Base-by-base conservation (phyloP, 1,140 invertebrate genomes). In the Armadillidium nasatum region DNA sequence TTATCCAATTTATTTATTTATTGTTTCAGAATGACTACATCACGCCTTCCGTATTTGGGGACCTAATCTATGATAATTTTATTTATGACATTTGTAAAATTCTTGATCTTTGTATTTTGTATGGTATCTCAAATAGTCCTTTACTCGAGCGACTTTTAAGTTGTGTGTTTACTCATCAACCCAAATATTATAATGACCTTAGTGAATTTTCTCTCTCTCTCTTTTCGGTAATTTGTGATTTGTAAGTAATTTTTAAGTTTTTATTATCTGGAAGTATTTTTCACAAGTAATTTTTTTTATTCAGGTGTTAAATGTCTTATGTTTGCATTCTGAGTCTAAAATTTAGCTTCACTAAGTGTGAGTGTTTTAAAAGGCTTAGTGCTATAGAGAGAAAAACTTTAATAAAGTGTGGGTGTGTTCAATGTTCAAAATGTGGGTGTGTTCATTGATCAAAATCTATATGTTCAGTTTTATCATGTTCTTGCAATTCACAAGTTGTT, bases 1-100 rank as follows among this genome's bases (percentile, higher is more conserved):
- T 33, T 33, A 3, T 43, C 11, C 22, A 19, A 22, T 43, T 3
- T 7, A 43, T 44, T 44, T 0, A 21, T 23, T 60, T 9, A 19
- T 81, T 78, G 78, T 84, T 84, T 72, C 82, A 89, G 87, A 83
- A 84, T 7, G 86, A 89, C 81, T 91, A 89, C 85, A 89, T 94
- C 81, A 88, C 83, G 0, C 88, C 87, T 54, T 82, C 87, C 69
- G 88, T 88, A 71, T 89, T 91, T 85, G 89, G 88, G 6, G 86
- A 89, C n/a, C 82, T 93, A 68, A 83, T 94, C 54, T 94, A 94
- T 83, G 87, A 92, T 44, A 91, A 93, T 80, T 93, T 89, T 84
- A 86, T 94, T 77, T 90, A 94, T 82, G 92, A 93, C 21, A 87
- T 94, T 77, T 92, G 93, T 15, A 89, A 93, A 80, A 85, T 94